Conservation (phyloP, 2,888 invertebrate genomes). For the Stenoptilia bipunctidactyla region DNA sequence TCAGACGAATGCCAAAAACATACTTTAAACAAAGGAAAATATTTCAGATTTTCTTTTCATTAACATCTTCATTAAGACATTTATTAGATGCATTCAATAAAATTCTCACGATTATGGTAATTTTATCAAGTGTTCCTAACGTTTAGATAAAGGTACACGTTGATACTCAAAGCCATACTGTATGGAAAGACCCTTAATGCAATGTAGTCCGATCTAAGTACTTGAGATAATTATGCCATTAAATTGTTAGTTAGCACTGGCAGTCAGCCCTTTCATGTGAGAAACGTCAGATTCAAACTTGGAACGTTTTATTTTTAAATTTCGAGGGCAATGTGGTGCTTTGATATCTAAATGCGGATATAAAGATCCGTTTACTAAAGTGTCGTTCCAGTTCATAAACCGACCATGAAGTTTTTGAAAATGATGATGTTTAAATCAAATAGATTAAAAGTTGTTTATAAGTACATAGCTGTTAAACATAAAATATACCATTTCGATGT, state of each 20-base stretch:
- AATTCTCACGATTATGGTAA: conserved; percentile 26
- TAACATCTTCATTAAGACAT: conserved; percentile 3
- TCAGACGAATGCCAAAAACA: no score
- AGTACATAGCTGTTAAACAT: background rate
- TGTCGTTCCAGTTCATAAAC: no score
- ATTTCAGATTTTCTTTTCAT: no score
- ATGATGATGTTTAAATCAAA: no score
- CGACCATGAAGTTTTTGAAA: no score
- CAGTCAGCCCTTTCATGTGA: conserved; percentile 50
- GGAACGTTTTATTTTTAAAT: conserved; percentile 46
- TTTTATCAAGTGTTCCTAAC: conserved; percentile 22
- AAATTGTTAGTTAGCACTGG: conserved; percentile 33
- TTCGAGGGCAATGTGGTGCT: conserved; percentile 36
- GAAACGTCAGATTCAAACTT: conserved; percentile 33
- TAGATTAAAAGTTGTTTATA: no score
- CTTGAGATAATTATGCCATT: conserved; percentile 65
- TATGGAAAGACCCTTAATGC: conserved; percentile 21
- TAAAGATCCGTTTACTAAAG: no score
- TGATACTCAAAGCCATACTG: no score
- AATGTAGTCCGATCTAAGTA: conserved; percentile 32
- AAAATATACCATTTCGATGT: background rate
- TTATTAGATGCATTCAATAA: background rate
- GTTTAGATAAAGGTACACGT: conserved; percentile 27
- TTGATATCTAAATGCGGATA: no score
- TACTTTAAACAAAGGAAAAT: no score